These are phyloP conservation scores for Geopemphigus sp. DNA, from an alignment of 1,140 invertebrate genomes.

Conservation along the genomic window DNA sequence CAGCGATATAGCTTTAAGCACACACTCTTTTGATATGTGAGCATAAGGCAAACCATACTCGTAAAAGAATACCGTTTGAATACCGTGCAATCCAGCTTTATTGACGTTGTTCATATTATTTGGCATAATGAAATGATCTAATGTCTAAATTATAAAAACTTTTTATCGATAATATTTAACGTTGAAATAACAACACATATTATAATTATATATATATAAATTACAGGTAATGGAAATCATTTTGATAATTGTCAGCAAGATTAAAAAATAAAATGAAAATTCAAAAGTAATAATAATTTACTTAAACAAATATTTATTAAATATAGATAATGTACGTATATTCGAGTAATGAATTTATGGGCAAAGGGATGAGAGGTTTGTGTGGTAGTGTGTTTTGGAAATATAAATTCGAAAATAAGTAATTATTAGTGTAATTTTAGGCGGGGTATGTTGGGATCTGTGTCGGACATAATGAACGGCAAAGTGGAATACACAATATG, in stretches of 20 bases:
- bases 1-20: constrained; percentile 25
- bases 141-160: background rate
- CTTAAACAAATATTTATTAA: background rate
- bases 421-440: too few species aligned
- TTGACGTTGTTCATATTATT: constrained; percentile 27
- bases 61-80: constrained; percentile 38
- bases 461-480: too few species aligned
- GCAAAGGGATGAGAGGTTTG: too few species aligned
- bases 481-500: too few species aligned
- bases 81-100: constrained; percentile 31
- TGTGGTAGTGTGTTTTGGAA: too few species aligned
- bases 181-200: background rate
- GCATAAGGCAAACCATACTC: constrained; percentile 19
- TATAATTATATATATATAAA: too few species aligned
- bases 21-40: constrained; percentile 17
- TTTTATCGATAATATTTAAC: background rate
- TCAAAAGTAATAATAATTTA: background rate
- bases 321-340: too few species aligned
- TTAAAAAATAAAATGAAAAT: background rate
- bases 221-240: background rate
- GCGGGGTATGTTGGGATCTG: background rate
- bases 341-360: too few species aligned
- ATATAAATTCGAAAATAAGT: too few species aligned
- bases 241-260: background rate
- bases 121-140: constrained; percentile 13